Evolutionary conservation across 2,113 vertebrate species (phyloP).

Genomic region (Pardalotus punctatus): DNA sequence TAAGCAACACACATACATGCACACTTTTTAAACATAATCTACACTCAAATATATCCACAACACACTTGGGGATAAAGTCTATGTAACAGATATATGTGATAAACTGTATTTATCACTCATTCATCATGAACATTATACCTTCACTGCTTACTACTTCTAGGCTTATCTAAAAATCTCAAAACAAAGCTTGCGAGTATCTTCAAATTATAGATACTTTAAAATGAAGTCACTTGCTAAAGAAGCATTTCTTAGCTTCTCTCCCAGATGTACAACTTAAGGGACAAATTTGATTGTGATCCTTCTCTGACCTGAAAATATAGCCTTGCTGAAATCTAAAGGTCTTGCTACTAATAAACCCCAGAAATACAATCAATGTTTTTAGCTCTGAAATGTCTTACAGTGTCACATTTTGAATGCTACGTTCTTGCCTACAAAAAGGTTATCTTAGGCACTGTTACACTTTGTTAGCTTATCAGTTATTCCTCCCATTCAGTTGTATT

Average conservation of each 20-base stretch:
- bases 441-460: background rate
- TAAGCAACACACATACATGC: background rate
- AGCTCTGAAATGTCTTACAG: background rate
- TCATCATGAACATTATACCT: background rate
- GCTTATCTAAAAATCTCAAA: background rate
- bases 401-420: background rate
- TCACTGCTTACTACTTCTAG: background rate
- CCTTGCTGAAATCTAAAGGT: background rate
- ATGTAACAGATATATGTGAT: background rate
- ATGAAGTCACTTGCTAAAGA: background rate
- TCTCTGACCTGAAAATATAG: background rate
- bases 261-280: background rate
- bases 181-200: background rate
- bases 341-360: background rate
- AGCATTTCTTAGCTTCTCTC: background rate
- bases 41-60: background rate
- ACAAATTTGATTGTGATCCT: background rate
- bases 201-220: background rate
- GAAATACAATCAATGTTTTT: background rate
- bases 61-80: background rate
- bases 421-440: background rate
- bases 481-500: background rate
- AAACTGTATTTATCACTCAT: background rate
- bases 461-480: background rate
- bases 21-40: background rate